A percentile compares a stretch with the other conserved stretches of the same genome.
These are phyloP conservation scores for Megalopta genalis DNA, from an alignment of 1,140 invertebrate species.

Conservation along the genomic window DNA sequence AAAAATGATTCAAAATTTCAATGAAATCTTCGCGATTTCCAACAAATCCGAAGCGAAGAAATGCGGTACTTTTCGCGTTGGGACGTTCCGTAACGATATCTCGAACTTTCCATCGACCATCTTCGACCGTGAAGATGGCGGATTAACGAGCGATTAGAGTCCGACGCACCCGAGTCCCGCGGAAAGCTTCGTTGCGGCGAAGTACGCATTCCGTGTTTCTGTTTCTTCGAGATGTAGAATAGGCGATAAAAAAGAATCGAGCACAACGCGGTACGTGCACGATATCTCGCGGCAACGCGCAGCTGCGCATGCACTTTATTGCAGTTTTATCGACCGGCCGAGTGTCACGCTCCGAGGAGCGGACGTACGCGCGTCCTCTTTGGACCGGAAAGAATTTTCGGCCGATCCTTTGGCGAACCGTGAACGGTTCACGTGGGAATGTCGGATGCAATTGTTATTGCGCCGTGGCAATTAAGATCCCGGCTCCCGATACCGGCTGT, in stretches of 20 bases:
- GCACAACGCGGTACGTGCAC: neutral
- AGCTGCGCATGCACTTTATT: conserved; percentile 53
- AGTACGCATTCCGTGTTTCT: no score
- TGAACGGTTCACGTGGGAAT: conserved; percentile 1
- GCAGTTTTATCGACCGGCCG: conserved; percentile 50
- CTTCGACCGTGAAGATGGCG: no score
- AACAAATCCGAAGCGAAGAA: no score
- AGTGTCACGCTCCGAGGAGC: conserved; percentile 21
- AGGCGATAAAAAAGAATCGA: neutral
- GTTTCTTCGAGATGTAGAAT: neutral
- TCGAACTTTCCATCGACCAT: no score
- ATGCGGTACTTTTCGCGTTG: no score
- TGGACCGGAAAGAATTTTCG: conserved; percentile 10
- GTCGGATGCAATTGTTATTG: neutral
- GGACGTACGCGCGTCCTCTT: neutral
- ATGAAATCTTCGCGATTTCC: no score
- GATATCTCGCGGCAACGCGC: conserved; percentile 6
- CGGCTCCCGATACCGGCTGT: neutral
- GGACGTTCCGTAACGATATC: no score
- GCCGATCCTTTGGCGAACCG: neutral
- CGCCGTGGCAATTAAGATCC: neutral
- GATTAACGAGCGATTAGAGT: no score
- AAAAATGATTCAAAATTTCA: no score
- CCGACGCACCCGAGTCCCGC: no score
- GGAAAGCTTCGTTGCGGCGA: no score